Evolutionary conservation across 2,888 invertebrate species (phyloP).

Genomic region (Lycophotia porphyrea): DNA sequence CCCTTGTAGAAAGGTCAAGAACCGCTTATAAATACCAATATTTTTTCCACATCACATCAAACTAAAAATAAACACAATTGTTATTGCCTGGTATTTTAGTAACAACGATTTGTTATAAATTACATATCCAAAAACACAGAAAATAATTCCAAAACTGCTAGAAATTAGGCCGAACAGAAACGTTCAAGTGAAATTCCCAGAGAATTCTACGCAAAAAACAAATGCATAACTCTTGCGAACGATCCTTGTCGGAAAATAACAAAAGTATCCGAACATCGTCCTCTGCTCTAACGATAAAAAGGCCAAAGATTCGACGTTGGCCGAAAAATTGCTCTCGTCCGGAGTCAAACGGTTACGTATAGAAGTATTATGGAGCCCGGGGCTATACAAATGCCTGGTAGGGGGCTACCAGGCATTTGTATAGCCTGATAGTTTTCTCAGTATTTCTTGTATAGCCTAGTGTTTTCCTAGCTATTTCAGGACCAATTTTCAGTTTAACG

Average conservation of each 20-base stretch:
- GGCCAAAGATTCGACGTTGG: constrained; percentile 55
- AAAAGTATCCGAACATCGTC: constrained; percentile 58
- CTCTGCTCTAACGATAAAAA: constrained; percentile 60
- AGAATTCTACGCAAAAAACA: constrained; percentile 59
- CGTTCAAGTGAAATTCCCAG: constrained; percentile 8
- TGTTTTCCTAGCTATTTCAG: background rate
- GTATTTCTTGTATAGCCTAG: constrained; percentile 11
- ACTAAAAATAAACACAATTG: constrained; percentile 7
- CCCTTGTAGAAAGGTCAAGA: constrained; percentile 18
- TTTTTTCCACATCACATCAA: constrained; percentile 11
- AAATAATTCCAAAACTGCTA: background rate
- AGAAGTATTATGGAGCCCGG: constrained; percentile 23
- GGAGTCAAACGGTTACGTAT: constrained; percentile 47
- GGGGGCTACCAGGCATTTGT: constrained; percentile 17
- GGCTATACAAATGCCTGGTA: too few species aligned
- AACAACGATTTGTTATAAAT: background rate
- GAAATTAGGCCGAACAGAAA: constrained; percentile 20
- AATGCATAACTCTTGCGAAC: constrained; percentile 65
- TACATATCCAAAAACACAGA: constrained; percentile 6
- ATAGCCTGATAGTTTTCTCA: constrained; percentile 25
- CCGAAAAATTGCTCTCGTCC: constrained; percentile 56
- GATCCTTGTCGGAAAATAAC: constrained; percentile 61
- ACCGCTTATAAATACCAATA: background rate
- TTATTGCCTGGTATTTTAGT: background rate
- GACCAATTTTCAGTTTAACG: background rate